Base-by-base conservation (phyloP, 2,113 vertebrate genomes). In the Machaerirhynchus nigripectus region DNA sequence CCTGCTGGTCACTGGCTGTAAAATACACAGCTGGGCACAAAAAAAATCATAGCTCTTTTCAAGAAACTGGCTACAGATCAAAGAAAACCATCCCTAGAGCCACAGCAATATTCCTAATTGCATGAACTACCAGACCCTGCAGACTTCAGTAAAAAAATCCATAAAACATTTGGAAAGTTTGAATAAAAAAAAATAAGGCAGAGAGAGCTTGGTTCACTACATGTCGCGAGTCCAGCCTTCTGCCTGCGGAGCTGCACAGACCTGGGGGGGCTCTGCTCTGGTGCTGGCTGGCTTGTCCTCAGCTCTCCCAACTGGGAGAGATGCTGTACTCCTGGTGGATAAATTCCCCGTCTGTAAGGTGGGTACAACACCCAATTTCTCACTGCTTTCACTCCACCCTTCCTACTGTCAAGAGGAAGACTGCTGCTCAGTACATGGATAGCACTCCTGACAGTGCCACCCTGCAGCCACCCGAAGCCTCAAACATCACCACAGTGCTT, bases 391-490 rank as follows among this genome's bases (percentile, higher is more conserved):
- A 46, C 5, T 61, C 22, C 59, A 44, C n/a, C 39, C 73, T 1
- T 2, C 31, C 33, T 40, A 13, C 5, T 10, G 13, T 9, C 37
- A 87, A 26, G 61, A 73, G 49, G 28, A 57, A 57, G 42, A 23
- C 28, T 73, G 75, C 20, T 69, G 46, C 87, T 89, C 68, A 27
- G 76, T 16, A 6, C 31, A 63, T 0, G 2, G 24, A 42, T 0
- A 65, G 42, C 19, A 7, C 60, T 78, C 52, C 74, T 46, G 77
- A 74, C 42, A 64, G 28, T 0, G 28, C 65, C 78, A 76, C 53
- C 57, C 70, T 68, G 84, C 69, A 47, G 73, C 35, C 84, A 76
- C 82, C 44, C 35, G 83, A 77, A 93, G 86, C 37, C 68, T 60
- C 55, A 53, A n/a, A 65, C 56, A 81, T 37, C 37, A 1, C 67